A percentile compares a stretch with the other conserved stretches of the same genome.
Evolutionary conservation across 2,797 vertebrate genomes (phyloP).

Genomic region (Phalanger gymnotis): DNA sequence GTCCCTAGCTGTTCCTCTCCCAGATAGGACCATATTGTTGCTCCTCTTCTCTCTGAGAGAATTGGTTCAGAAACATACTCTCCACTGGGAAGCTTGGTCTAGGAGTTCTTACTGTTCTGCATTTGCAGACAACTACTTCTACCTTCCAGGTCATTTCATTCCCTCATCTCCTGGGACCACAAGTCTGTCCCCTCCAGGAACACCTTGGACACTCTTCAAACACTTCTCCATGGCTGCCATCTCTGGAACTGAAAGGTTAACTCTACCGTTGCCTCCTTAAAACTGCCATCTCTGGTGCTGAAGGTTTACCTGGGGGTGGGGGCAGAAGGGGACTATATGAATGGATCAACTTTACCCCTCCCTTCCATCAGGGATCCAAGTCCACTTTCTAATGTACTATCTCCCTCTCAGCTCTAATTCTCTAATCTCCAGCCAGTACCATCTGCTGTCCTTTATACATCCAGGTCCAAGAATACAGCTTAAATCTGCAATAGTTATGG

Average conservation of each 20-base stretch:
- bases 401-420: background rate
- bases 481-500: no score
- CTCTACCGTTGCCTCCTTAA: background rate
- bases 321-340: background rate
- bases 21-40: background rate
- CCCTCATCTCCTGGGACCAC: background rate
- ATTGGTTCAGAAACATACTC: background rate
- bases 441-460: background rate
- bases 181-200: background rate
- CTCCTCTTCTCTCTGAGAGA: background rate
- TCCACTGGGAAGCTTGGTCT: background rate
- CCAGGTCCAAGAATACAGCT: no score
- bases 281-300: background rate
- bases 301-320: background rate
- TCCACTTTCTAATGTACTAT: background rate
- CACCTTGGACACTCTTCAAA: background rate
- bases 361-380: background rate
- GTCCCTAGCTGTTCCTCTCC: background rate
- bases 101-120: background rate
- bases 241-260: background rate
- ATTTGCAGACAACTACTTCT: background rate
- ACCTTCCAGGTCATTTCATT: no score
- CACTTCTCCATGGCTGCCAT: background rate
- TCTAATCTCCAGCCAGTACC: background rate
- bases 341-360: background rate